Conservation (phyloP, 2,113 vertebrate genomes). For the Phyllopteryx taeniolatus region DNA sequence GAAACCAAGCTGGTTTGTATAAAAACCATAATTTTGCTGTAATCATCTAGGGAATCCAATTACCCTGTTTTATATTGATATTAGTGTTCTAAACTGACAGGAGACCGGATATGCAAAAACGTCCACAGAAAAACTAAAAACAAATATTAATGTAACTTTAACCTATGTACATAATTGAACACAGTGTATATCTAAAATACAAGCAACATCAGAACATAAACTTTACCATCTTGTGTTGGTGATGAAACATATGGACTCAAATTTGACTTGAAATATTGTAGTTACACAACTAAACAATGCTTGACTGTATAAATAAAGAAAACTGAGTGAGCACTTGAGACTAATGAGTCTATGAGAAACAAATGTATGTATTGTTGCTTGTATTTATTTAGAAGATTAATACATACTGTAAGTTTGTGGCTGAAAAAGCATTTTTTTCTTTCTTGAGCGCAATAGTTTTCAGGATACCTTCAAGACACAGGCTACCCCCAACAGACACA, state of each 20-base stretch:
- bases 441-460: slow-evolving; percentile 50
- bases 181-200: background rate
- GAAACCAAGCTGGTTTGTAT: background rate
- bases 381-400: slow-evolving; percentile 48
- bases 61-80: background rate
- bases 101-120: background rate
- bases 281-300: background rate
- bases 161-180: background rate
- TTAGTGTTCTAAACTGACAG: background rate
- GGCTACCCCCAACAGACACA: slow-evolving; percentile 14
- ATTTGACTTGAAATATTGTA: background rate
- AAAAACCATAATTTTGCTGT: background rate
- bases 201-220: background rate
- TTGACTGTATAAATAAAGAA: background rate
- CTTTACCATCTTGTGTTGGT: background rate
- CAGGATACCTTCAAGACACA: slow-evolving; percentile 38
- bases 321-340: slow-evolving; percentile 1
- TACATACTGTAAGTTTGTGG: slow-evolving; percentile 31
- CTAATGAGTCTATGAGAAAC: slow-evolving; percentile 50
- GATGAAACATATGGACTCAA: background rate
- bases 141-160: background rate
- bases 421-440: slow-evolving; percentile 33
- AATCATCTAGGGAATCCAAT: background rate
- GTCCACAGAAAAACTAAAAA: background rate
- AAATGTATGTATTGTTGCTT: slow-evolving; percentile 27